Percentiles rank a stretch among this genome's conserved stretches.
These are phyloP conservation scores for Sebastes kiyomatsui DNA, from an alignment of 2,797 vertebrate species.

Conservation along the genomic window DNA sequence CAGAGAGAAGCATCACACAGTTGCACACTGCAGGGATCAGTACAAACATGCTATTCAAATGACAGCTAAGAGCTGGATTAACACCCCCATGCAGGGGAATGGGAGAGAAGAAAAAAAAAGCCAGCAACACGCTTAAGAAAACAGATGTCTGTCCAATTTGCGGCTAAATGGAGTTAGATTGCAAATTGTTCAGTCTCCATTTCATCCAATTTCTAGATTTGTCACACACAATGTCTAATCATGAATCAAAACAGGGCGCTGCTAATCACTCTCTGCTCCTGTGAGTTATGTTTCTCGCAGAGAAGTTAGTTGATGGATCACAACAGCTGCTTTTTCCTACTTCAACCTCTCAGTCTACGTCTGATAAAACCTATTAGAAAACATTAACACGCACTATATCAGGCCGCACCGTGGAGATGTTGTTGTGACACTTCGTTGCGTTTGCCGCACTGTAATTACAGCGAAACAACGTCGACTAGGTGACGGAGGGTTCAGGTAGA, in stretches of 20 bases:
- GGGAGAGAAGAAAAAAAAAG: background rate
- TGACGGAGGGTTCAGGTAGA: slow-evolving; percentile 29
- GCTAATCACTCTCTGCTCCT: slow-evolving; percentile 14
- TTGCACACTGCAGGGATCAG: slow-evolving; percentile 32
- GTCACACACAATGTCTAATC: slow-evolving; percentile 21
- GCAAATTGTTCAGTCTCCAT: slow-evolving; percentile 31
- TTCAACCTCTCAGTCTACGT: background rate
- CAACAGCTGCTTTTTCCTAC: background rate
- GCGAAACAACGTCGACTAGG: background rate
- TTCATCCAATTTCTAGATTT: slow-evolving; percentile 40
- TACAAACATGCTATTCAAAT: slow-evolving; percentile 49
- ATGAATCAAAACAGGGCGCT: slow-evolving; percentile 16
- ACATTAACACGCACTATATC: background rate
- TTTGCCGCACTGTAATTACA: slow-evolving; percentile 27
- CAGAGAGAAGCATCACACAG: slow-evolving; percentile 45
- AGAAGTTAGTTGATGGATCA: background rate
- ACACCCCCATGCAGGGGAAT: slow-evolving; percentile 4
- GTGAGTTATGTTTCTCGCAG: background rate
- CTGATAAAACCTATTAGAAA: background rate
- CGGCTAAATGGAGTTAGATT: slow-evolving; percentile 11
- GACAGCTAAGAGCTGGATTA: slow-evolving; percentile 54
- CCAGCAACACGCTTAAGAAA: background rate
- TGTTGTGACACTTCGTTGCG: background rate
- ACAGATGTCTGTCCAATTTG: slow-evolving; percentile 50
- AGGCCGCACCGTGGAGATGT: background rate